phyloP scores from a whole-genome alignment of 2,113 vertebrate genomes.

The Zingel zingel region DNA sequence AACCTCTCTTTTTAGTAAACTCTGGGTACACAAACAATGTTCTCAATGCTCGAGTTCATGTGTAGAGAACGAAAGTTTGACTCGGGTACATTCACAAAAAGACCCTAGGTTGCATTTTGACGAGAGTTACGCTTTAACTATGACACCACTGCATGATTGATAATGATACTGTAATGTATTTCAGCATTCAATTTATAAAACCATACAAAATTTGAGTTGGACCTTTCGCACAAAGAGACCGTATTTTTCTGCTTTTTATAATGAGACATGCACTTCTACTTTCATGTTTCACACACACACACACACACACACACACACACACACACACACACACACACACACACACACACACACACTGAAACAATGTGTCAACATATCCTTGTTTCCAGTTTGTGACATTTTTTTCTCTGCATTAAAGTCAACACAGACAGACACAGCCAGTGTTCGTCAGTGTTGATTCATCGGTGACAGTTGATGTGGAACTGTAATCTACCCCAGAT shows the following conservation, averaged over 20 bases:
- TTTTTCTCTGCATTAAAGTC: no score
- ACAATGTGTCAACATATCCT: not conserved
- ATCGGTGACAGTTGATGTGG: not conserved
- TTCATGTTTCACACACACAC: no score
- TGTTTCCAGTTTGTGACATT: not conserved
- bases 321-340: no score
- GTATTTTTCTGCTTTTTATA: not conserved
- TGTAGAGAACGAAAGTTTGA: no score
- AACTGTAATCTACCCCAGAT: constrained; percentile 27
- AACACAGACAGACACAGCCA: not conserved
- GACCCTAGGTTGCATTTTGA: no score
- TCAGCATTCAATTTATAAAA: not conserved
- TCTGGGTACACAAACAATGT: no score
- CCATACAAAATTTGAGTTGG: not conserved
- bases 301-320: no score
- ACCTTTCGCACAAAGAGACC: not conserved
- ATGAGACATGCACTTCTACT: not conserved
- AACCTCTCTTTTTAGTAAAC: no score
- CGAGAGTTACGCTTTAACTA: no score
- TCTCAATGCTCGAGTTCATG: no score
- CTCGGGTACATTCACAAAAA: no score
- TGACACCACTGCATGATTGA: not conserved
- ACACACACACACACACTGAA: not conserved
- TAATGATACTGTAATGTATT: not conserved
- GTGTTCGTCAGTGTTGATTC: not conserved